These are phyloP conservation scores for Erannis defoliaria DNA, from an alignment of 2,888 invertebrate genomes.

Conservation along the genomic window DNA sequence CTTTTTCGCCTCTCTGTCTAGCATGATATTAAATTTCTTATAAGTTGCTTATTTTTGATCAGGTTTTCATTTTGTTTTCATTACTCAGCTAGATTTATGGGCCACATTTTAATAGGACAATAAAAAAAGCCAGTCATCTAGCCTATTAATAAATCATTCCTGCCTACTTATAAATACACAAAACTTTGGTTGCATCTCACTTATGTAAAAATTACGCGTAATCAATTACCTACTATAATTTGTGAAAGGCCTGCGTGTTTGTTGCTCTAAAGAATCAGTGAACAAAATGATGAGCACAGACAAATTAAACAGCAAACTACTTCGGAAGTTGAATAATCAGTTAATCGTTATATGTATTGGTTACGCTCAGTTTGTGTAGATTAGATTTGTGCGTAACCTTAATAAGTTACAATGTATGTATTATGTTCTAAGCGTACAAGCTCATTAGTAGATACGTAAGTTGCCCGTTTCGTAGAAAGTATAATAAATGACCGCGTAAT, in stretches of 20 bases:
- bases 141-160: too few relatives aligned
- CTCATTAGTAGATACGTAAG: too few relatives aligned
- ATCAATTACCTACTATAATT: not conserved
- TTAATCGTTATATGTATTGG: slow-evolving; percentile 2
- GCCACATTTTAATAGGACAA: too few relatives aligned
- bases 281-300: not conserved
- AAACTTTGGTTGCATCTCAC: not conserved
- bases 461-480: too few relatives aligned
- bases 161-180: too few relatives aligned
- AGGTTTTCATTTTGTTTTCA: too few relatives aligned
- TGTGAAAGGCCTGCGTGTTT: slow-evolving; percentile 13
- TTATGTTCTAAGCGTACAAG: not conserved
- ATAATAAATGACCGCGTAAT: too few relatives aligned
- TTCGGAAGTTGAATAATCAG: slow-evolving; percentile 21
- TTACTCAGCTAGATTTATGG: too few relatives aligned
- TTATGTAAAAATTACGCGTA: slow-evolving; percentile 2
- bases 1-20: too few relatives aligned
- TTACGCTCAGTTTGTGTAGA: slow-evolving; percentile 18
- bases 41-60: too few relatives aligned
- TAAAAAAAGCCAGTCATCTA: too few relatives aligned
- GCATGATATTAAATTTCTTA: too few relatives aligned
- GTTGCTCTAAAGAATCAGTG: slow-evolving; percentile 14
- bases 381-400: slow-evolving; percentile 1
- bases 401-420: not conserved
- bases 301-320: slow-evolving; percentile 13